Evolutionary conservation across 2,797 vertebrate genomes (phyloP).

Genomic region (Babyrousa celebensis): DNA sequence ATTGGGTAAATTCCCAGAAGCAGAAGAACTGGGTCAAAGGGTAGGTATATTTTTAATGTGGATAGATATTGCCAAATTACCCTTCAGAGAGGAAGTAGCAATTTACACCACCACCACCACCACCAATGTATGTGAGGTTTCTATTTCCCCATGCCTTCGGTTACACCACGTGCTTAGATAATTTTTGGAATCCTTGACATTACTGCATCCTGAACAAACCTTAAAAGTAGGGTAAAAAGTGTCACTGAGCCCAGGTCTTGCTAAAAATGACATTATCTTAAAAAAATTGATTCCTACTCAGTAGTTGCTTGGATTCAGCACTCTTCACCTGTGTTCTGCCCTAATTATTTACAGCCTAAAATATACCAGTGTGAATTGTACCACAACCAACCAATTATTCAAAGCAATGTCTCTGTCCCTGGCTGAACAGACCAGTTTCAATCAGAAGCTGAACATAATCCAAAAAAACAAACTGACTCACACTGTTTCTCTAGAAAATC

Average conservation of each 20-base stretch:
- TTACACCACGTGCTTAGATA: not conserved
- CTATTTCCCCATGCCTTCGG: constrained; percentile 1
- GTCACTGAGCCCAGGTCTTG: not conserved
- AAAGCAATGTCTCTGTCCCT: not conserved
- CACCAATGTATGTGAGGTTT: constrained; percentile 16
- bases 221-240: constrained; percentile 32
- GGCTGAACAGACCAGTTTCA: constrained; percentile 20
- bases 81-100: constrained; percentile 71
- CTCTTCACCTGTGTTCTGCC: not conserved
- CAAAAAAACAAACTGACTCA: constrained; percentile 35
- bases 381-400: not conserved
- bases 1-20: constrained; percentile 67
- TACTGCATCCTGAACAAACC: constrained; percentile 32
- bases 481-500: constrained; percentile 61
- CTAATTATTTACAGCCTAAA: constrained; percentile 35
- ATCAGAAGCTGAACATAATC: constrained; percentile 25
- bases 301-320: not conserved
- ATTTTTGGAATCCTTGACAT: constrained; percentile 24
- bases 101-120: not conserved
- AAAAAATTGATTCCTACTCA: constrained; percentile 46
- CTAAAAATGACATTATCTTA: constrained; percentile 29
- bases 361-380: constrained; percentile 4
- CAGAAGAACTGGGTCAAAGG: constrained; percentile 66
- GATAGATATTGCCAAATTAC: constrained; percentile 65
- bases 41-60: constrained; percentile 66